Evolutionary conservation across 2,888 invertebrate genomes (phyloP), one percentile per base, ranked within the genome.

Genomic region (Trachelus troglodyta): DNA sequence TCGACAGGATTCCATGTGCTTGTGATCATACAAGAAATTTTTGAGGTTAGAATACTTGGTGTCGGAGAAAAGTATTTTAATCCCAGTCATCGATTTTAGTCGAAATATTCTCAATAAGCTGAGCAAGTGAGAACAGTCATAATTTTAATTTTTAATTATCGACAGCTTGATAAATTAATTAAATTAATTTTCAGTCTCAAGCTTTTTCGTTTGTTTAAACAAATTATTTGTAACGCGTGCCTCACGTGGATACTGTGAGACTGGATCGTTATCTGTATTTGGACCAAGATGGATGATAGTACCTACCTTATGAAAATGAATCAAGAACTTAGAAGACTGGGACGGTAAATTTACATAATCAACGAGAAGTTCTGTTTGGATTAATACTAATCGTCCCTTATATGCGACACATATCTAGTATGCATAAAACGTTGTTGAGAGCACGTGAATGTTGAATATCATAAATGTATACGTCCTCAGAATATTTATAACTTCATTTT

Each of bases 281-380:
- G 23, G 31, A n/a, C 31, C 31, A 33, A 35, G 74, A 74, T 74
- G 74, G 35, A 34, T 34, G 74, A 74, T 35, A n/a, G n/a, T 6
- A 34, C 74, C 2, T 35, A 15, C 74, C 31, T 35, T 34, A 30
- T 34, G 35, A 23, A 34, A 30, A 74, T 15, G 31, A 34, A 71
- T 9, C 56, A 56, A 30, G 71, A 9, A 34, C 74, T 23, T 74
- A 1, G 33, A 30, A 74, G 23, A 34, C n/a, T 34, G 74, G 23
- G 74, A 34, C 3, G 74, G 34, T 35, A n/a, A 6, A 75, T 79
- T 56, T 76, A 73, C 75, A 78, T 78, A 78, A 78, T 77, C 34
- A 56, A 40, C n/a, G 15, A 40, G 56, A 79, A 79, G 73, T 80
- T 76, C 40, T 74, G 73, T 77, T 78, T 77, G 75, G 40, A 31